Evolutionary conservation across 2,888 invertebrate species (phyloP).

Genomic region (Argyra leucocephala): DNA sequence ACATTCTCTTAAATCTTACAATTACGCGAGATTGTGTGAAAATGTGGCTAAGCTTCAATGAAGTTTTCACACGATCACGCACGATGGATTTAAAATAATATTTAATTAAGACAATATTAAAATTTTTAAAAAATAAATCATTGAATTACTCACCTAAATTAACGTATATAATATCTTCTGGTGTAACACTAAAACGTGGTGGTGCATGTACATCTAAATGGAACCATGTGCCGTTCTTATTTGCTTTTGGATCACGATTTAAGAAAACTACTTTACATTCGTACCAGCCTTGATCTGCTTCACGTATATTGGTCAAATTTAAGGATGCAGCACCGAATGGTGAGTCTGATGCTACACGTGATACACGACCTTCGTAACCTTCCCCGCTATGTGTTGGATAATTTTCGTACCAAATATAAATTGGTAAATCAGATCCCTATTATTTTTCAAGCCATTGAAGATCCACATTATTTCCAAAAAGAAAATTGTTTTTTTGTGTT

Average conservation of each 20-base stretch:
- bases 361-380: constrained; percentile 86
- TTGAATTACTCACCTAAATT: constrained; percentile 61
- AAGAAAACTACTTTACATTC: constrained; percentile 91
- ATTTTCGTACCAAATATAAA: constrained; percentile 97
- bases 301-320: constrained; percentile 88
- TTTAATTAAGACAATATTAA: too few species aligned
- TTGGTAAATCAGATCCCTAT: constrained; percentile 91
- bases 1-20: too few species aligned
- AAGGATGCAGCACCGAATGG: constrained; percentile 86
- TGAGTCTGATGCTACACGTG: constrained; percentile 77
- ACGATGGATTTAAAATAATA: too few species aligned
- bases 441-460: constrained; percentile 19
- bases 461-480: constrained; percentile 10
- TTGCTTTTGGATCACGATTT: constrained; percentile 83
- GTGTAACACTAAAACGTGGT: constrained; percentile 89
- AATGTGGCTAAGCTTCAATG: too few species aligned
- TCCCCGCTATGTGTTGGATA: constrained; percentile 94
- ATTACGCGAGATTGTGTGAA: too few species aligned
- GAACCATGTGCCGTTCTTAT: constrained; percentile 95
- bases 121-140: too few species aligned
- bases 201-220: constrained; percentile 96
- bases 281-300: constrained; percentile 94
- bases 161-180: constrained; percentile 92
- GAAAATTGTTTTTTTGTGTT: too few species aligned
- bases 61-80: too few species aligned